These are phyloP conservation scores for Eretmocerus hayati DNA, from an alignment of 2,888 invertebrate genomes.

Conservation along the genomic window DNA sequence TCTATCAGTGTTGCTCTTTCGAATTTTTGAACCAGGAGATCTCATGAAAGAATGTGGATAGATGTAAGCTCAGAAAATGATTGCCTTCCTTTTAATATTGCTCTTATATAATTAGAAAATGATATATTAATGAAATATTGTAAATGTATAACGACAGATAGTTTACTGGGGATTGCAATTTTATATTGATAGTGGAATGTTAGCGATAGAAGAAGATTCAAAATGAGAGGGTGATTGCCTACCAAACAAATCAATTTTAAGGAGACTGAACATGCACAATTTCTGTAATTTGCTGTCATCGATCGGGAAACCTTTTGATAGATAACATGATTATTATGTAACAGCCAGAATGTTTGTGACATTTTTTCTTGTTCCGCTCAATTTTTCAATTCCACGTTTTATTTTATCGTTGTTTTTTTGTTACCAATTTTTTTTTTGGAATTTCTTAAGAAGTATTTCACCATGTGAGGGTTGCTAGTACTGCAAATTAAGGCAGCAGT, in stretches of 20 bases:
- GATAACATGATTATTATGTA: too few species aligned
- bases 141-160: constrained; percentile 10
- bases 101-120: constrained; percentile 18
- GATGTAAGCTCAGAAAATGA: constrained; percentile 18
- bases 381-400: too few species aligned
- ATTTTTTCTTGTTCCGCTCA: too few species aligned
- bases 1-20: too few species aligned
- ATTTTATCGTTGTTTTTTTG: too few species aligned
- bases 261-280: constrained; percentile 31
- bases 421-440: too few species aligned
- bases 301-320: too few species aligned
- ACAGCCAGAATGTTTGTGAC: too few species aligned
- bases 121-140: constrained; percentile 15
- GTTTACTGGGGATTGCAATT: constrained; percentile 15
- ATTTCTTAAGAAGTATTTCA: too few species aligned
- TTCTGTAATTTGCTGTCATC: too few species aligned
- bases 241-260: constrained; percentile 32
- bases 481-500: too few species aligned
- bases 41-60: constrained; percentile 6
- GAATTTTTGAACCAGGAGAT: neutral
- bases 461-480: too few species aligned
- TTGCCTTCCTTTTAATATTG: constrained; percentile 36
- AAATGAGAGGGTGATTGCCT: constrained; percentile 18
- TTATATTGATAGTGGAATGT: constrained; percentile 6
- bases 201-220: constrained; percentile 5